phyloP scores from a whole-genome alignment of 2,113 vertebrate species.

The Thomomys bottae region DNA sequence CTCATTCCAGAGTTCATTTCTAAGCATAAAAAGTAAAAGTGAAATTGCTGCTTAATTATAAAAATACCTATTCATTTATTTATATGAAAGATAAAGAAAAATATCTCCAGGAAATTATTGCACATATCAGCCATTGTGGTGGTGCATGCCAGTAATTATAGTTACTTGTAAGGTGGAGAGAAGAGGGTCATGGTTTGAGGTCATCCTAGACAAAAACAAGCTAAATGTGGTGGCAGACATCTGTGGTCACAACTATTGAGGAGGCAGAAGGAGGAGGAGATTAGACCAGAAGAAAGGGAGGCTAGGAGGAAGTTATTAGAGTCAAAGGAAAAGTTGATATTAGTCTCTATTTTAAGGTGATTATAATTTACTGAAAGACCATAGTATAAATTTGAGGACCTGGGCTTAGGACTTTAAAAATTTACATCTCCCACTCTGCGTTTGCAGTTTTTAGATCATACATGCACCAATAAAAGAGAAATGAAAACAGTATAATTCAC shows the following conservation, averaged over 20 bases:
- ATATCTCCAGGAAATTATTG: not conserved
- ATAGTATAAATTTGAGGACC: slow-evolving; percentile 5
- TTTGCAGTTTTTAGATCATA: not conserved
- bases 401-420: not conserved
- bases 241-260: too few relatives aligned
- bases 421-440: not conserved
- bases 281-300: too few relatives aligned
- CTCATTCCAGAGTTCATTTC: not conserved
- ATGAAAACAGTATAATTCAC: not conserved
- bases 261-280: too few relatives aligned
- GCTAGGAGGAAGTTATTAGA: too few relatives aligned
- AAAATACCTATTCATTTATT: slow-evolving; percentile 3
- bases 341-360: slow-evolving; percentile 21
- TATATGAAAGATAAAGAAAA: slow-evolving; percentile 11
- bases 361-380: not conserved
- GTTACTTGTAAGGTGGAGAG: too few relatives aligned
- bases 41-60: not conserved
- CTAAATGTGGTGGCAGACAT: too few relatives aligned
- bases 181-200: too few relatives aligned
- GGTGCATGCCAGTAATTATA: too few relatives aligned
- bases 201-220: too few relatives aligned
- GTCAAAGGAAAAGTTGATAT: slow-evolving; percentile 21
- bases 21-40: not conserved
- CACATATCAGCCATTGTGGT: not conserved
- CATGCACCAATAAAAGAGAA: not conserved